Evolutionary conservation across 2,113 vertebrate species (phyloP), one percentile per base, ranked within the genome.

Genomic region (Paraplagusia blochii): DNA sequence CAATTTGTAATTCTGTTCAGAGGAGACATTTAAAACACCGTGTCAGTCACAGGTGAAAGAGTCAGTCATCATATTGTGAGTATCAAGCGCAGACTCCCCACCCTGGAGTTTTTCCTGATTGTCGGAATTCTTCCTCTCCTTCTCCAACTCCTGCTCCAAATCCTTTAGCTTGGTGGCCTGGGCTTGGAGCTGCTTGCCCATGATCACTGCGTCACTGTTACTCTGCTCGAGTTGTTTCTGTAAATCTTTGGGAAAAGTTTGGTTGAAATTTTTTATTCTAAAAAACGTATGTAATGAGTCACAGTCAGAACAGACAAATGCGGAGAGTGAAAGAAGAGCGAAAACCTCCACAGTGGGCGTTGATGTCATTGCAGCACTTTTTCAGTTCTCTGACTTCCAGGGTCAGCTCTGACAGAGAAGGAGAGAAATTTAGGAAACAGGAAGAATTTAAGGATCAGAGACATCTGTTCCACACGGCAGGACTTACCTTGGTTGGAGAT

Each of bases 321-420:
- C 29, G 4, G 3, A 7, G 9, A 33, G 12, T 40, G 0, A 14
- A 4, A 17, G 0, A 15, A 22, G 53, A 22, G 47, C 39, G 44
- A 72, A 76, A 19, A 85, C 81, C 74, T 17, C 48, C 59, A 63
- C 71, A 74, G 7, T 57, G 14, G 34, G 11, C 7, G 18, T 22
- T 35, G 14, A 0, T 11, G 9, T 71, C 9, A 15, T 9, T 14
- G 49, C 70, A 75, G 64, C 69, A 65, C 11, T 0, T 33, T 16
- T 56, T 56, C 35, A 76, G 63, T 7, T 74, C 46, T 2, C 36
- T 8, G 11, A 71, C 18, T 10, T 51, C 8, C 38, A 55, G 17
- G 16, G 35, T 39, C 16, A 79, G 56, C 15, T 61, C 82, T 84
- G 47, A 72, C 1, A 44, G 44, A 57, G 40, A 9, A 29, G 6